Conservation (phyloP, 2,888 invertebrate genomes). For the Ochropleura plecta region DNA sequence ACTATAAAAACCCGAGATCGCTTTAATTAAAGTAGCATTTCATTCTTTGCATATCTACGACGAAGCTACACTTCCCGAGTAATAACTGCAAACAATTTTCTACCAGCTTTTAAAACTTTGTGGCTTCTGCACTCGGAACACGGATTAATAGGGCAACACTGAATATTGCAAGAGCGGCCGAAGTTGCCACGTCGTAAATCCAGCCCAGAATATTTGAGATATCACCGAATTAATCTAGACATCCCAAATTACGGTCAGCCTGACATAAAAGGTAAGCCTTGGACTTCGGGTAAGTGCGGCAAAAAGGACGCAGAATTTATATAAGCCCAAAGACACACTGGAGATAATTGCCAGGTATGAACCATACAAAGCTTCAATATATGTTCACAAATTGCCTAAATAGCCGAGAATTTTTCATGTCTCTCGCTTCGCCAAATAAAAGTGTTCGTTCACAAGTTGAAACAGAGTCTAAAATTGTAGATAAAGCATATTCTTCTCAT, state of each 20-base stretch:
- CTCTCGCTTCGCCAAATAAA: slow-evolving; percentile 18
- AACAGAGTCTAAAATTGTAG: slow-evolving; percentile 53
- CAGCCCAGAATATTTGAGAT: slow-evolving; percentile 50
- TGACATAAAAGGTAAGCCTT: slow-evolving; percentile 36
- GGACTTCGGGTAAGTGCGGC: slow-evolving; percentile 16
- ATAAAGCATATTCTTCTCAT: slow-evolving; percentile 31
- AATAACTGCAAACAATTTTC: slow-evolving; percentile 60
- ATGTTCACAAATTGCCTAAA: slow-evolving; percentile 63
- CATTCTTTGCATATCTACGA: slow-evolving; percentile 47
- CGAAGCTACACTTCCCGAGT: slow-evolving; percentile 48
- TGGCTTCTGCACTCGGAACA: slow-evolving; percentile 28
- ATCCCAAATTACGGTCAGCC: slow-evolving; percentile 58
- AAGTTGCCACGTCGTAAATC: slow-evolving; percentile 47
- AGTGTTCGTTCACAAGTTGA: slow-evolving; percentile 45
- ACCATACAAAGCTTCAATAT: slow-evolving; percentile 57
- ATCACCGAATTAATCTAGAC: slow-evolving; percentile 60
- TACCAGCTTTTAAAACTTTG: slow-evolving; percentile 57
- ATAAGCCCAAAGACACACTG: slow-evolving; percentile 27
- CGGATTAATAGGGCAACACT: slow-evolving; percentile 54
- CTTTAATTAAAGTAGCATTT: slow-evolving; percentile 62
- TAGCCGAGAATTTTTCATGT: slow-evolving; percentile 52
- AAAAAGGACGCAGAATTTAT: slow-evolving; percentile 41
- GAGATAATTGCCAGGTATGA: slow-evolving; percentile 61
- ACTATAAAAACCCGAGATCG: slow-evolving; percentile 33
- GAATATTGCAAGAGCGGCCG: slow-evolving; percentile 49